Evolutionary conservation across 2,888 invertebrate species (phyloP).

Genomic region (Drosophila anomalata): DNA sequence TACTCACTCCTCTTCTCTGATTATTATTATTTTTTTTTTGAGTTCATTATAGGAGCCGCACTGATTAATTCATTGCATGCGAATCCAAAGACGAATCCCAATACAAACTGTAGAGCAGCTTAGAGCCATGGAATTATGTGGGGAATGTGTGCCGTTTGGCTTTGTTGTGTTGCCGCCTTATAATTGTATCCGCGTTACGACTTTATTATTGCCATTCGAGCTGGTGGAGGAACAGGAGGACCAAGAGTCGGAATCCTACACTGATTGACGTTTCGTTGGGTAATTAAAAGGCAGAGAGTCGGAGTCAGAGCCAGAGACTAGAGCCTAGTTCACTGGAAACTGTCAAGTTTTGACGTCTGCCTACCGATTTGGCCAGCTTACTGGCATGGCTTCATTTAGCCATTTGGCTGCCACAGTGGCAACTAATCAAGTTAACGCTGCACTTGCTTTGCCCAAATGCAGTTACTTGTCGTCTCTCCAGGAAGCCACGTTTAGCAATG

Average conservation of each 20-base stretch:
- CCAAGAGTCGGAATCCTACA: conserved; percentile 14
- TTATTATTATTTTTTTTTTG: not conserved
- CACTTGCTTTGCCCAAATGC: conserved; percentile 62
- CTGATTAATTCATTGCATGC: conserved; percentile 75
- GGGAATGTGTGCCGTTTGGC: conserved; percentile 69
- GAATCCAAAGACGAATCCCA: conserved; percentile 44
- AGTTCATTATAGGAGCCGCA: conserved; percentile 54
- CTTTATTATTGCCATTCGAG: conserved; percentile 61
- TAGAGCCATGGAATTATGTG: conserved; percentile 46
- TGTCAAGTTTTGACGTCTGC: conserved; percentile 68
- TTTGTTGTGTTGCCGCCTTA: conserved; percentile 71
- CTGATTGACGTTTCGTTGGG: conserved; percentile 50
- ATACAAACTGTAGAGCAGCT: conserved; percentile 10
- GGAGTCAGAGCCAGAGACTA: conserved; percentile 11
- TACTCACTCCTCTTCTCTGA: not conserved
- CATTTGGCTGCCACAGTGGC: conserved; percentile 26
- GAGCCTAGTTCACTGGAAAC: conserved; percentile 62
- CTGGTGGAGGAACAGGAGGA: conserved; percentile 3
- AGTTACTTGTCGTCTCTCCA: conserved; percentile 60
- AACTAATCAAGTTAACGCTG: conserved; percentile 75
- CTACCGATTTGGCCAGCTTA: conserved; percentile 47
- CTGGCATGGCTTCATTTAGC: conserved; percentile 69
- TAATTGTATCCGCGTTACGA: conserved; percentile 76
- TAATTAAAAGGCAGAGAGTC: conserved; percentile 50
- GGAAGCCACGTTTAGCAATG: conserved; percentile 45